Base-by-base conservation (phyloP, 2,888 invertebrate species). In the Hybos culiciformis region DNA sequence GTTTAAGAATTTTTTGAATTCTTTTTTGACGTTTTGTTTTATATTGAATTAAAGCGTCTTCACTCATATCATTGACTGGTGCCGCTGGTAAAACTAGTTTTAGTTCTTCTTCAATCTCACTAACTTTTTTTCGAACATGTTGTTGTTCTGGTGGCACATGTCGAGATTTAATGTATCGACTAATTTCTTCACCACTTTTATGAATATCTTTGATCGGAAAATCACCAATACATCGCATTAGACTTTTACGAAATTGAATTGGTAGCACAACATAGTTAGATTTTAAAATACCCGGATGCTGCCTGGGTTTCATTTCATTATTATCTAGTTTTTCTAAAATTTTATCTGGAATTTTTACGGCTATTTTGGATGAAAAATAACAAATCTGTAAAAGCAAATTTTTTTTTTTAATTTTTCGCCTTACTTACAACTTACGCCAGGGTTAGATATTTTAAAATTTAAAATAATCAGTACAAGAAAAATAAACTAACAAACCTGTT, bases 261-360 rank as follows among this genome's bases (percentile, higher is more conserved):
- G 87, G 86, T 12, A 85, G 55, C 4, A 60, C 48, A 1, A 75
- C 67, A 3, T 68, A 56, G 52, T 67, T 73, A 1, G 70, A 61
- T 48, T 70, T 70, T 2, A 74, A 63, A 37, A 76, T 70, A 20
- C 88, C 88, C 1, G 84, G 83, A 66, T 88, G 87, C 45, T 75
- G 71, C 41, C 75, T 71, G 1, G 81, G 78, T 59, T 82, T 83
- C 0, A 62, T 31, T 24, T 54, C 54, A 1, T 53, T 51, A 19
- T 53, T 51, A 19, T 61, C 56, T 12, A 64, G 47, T 45, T 57
- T 57, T 1, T 53, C 39, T 3, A 53, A 38, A 2, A 64, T 47
- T 5, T 50, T 48, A 12, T 51, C 50, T 9, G 57, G 54, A 4
- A 64, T 42, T 9, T 53, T 52, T 1, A 60, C 62, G 1, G 57